A percentile compares a stretch with the other conserved stretches of the same genome.
Evolutionary conservation across 2,888 invertebrate species (phyloP).

Genomic region (Drosophila robusta): DNA sequence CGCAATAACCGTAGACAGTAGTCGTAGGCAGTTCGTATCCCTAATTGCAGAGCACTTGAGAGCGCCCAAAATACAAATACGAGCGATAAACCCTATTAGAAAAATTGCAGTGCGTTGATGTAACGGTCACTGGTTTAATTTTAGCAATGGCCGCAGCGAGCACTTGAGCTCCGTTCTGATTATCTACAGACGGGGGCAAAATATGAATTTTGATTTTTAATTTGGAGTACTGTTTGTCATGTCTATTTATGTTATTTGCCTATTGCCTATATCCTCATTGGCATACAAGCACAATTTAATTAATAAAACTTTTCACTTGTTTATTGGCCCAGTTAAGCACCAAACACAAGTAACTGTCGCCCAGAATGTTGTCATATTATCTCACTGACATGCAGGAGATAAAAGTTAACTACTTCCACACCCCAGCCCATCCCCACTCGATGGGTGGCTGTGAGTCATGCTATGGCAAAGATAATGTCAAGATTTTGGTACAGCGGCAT

Average conservation of each 20-base stretch:
- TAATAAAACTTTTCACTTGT: slow-evolving; percentile 53
- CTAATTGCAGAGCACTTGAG: slow-evolving; percentile 47
- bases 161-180: slow-evolving; percentile 32
- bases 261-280: slow-evolving; percentile 14
- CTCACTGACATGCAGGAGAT: slow-evolving; percentile 46
- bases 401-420: slow-evolving; percentile 45
- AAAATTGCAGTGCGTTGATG: slow-evolving; percentile 25
- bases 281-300: slow-evolving; percentile 53
- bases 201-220: slow-evolving; percentile 54
- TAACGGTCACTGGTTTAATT: slow-evolving; percentile 55
- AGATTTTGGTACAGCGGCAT: slow-evolving; percentile 33
- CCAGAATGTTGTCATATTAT: slow-evolving; percentile 28
- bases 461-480: slow-evolving; percentile 63
- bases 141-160: slow-evolving; percentile 30
- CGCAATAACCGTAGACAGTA: neutral
- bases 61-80: slow-evolving; percentile 5
- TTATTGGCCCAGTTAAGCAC: slow-evolving; percentile 47
- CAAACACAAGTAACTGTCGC: slow-evolving; percentile 77
- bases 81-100: slow-evolving; percentile 32
- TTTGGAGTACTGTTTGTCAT: slow-evolving; percentile 39
- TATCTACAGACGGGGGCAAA: slow-evolving; percentile 23
- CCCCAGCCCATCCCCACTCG: neutral
- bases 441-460: slow-evolving; percentile 47
- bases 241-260: slow-evolving; percentile 65
- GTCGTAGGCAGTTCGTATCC: slow-evolving; percentile 28